Conservation (phyloP, 2,888 invertebrate genomes). For the Hirtodrosophila confusa region DNA sequence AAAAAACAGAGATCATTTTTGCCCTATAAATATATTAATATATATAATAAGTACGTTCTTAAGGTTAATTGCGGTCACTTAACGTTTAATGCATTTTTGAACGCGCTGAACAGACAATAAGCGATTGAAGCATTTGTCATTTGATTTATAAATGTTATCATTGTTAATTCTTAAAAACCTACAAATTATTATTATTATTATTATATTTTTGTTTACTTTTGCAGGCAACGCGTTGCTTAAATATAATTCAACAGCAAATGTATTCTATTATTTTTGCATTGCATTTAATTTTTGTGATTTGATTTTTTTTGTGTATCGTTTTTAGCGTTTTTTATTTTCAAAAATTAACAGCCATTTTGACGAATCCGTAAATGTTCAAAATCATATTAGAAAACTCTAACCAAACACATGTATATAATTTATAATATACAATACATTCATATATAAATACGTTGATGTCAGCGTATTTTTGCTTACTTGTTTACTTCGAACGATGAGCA, state of each 20-base stretch:
- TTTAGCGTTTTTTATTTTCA: constrained; percentile 86
- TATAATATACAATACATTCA: constrained; percentile 34
- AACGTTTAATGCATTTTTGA: constrained; percentile 30
- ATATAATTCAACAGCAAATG: constrained; percentile 60
- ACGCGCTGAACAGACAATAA: constrained; percentile 65
- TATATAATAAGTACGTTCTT: constrained; percentile 49
- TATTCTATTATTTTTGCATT: constrained; percentile 19
- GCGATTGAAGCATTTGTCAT: constrained; percentile 62
- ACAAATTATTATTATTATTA: constrained; percentile 40
- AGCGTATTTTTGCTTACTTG: constrained; percentile 26
- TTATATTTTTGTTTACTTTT: constrained; percentile 40
- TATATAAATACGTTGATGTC: constrained; percentile 32
- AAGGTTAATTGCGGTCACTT: constrained; percentile 43
- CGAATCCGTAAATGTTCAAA: constrained; percentile 81
- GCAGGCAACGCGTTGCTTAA: constrained; percentile 72
- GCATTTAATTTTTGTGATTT: constrained; percentile 27
- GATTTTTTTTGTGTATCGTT: constrained; percentile 41
- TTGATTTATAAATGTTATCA: constrained; percentile 40
- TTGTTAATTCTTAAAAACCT: constrained; percentile 38
- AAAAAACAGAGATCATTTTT: constrained; percentile 35
- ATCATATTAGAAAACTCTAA: constrained; percentile 64
- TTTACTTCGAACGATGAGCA: constrained; percentile 19
- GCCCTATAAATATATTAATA: constrained; percentile 19
- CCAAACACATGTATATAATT: constrained; percentile 57
- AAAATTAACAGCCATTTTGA: constrained; percentile 84